phyloP scores from a whole-genome alignment of 1,140 invertebrate genomes.

The Sarcophaga bullata region DNA sequence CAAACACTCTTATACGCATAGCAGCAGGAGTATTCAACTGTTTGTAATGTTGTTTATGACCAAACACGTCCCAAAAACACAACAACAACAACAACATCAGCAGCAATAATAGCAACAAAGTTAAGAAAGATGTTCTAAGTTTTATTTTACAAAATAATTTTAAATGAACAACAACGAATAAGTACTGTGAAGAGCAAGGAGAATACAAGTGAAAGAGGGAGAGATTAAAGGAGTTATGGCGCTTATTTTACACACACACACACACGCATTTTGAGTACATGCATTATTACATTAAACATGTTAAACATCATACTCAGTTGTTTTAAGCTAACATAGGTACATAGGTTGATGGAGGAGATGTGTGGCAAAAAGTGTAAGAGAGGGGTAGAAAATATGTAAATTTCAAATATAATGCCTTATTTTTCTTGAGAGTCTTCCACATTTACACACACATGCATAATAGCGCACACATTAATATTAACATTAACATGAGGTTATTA shows the following conservation, averaged over 20 bases:
- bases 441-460: too few relatives aligned
- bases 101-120: background rate
- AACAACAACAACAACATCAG: too few relatives aligned
- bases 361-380: too few relatives aligned
- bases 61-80: background rate
- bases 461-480: too few relatives aligned
- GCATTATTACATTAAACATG: background rate
- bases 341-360: too few relatives aligned
- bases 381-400: background rate
- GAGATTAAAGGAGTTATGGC: background rate
- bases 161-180: background rate
- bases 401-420: constrained; percentile 1
- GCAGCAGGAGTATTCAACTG: background rate
- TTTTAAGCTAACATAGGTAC: too few relatives aligned
- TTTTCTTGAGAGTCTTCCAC: background rate
- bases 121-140: constrained; percentile 24
- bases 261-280: background rate
- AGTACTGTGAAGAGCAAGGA: background rate
- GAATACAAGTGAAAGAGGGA: background rate
- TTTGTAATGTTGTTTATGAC: background rate
- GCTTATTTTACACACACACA: background rate
- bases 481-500: too few relatives aligned
- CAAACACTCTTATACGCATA: too few relatives aligned
- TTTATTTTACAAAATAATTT: background rate
- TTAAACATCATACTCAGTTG: background rate